Evolutionary conservation across 35 echinoderm and acorn worm genomes (phyloP), one percentile per base, ranked within the genome.

Genomic region (Lytechinus variegatus): DNA sequence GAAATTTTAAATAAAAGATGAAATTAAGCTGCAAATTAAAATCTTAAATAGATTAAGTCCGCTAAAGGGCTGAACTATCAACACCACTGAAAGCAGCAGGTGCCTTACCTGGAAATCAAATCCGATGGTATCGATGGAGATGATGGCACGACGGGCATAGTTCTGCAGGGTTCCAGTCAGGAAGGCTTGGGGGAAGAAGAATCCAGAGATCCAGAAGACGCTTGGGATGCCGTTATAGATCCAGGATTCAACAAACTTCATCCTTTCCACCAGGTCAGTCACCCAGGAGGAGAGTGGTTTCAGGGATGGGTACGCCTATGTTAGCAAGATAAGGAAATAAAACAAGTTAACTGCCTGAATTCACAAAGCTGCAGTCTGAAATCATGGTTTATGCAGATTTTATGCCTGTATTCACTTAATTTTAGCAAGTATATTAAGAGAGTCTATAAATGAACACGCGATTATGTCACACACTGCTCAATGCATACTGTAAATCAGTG

Each of bases 181-280:
- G 97, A 99, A 99, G 55, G 98, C 98, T 94, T 99, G 98, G 9
- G 98, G 98, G 95, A 99, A 99, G 98, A 99, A 99, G 95, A 99
- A 99, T 53, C 98, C 98, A 12, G 98, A 99, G 54, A 99, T 99
- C 98, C 98, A 99, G 95, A 98, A 99, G 52, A 97, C 97, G 56
- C 97, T 99, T 33, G 98, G 98, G 58, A 99, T 99, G 27, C 98
- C 98, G 5, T 97, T 12, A 8, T 97, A 87, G 16, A 99, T 99
- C 98, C 98, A 99, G 21, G 66, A 87, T 8, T 99, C 96, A 33
- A 99, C 92, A 87, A 99, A 99, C 71, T 99, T 89, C 89, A 97
- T 99, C 79, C 98, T 95, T 79, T 94, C 87, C 6, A 99, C 97
- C 27, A 99, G 96, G 61, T 99, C 98, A 8, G 94, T 94, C 24